These are phyloP conservation scores for Pachypsylla venusta DNA, from an alignment of 1,140 invertebrate genomes.

Conservation along the genomic window DNA sequence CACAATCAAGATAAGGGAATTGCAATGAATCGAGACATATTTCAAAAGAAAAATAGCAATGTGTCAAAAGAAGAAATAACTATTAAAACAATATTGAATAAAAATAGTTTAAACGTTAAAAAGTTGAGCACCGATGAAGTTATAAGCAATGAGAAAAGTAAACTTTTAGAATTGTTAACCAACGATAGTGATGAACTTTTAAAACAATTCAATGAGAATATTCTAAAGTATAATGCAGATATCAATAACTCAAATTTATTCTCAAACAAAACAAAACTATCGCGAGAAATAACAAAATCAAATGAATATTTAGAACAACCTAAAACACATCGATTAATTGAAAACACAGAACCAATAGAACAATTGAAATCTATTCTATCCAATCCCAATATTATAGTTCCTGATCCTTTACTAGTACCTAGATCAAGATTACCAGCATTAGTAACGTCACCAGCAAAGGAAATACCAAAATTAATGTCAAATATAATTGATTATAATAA, in stretches of 20 bases:
- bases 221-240: not conserved
- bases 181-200: not conserved
- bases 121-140: not conserved
- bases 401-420: conserved; percentile 63
- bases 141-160: not conserved
- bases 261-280: not conserved
- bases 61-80: not conserved
- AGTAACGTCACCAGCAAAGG: conserved; percentile 50
- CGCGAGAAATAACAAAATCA: not conserved
- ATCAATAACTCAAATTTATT: not conserved
- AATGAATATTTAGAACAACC: not conserved
- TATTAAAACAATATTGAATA: conserved; percentile 6
- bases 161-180: not conserved
- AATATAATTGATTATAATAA: conserved; percentile 37
- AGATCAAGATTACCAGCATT: conserved; percentile 52
- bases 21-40: not conserved
- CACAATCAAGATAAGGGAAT: conserved; percentile 6
- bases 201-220: not conserved
- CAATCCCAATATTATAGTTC: conserved; percentile 50
- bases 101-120: not conserved
- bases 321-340: not conserved
- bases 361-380: conserved; percentile 55
- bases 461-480: conserved; percentile 57
- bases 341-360: conserved; percentile 40
- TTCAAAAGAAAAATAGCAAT: not conserved